Conservation (phyloP, 2,888 invertebrate genomes). For the Acleris emargana region DNA sequence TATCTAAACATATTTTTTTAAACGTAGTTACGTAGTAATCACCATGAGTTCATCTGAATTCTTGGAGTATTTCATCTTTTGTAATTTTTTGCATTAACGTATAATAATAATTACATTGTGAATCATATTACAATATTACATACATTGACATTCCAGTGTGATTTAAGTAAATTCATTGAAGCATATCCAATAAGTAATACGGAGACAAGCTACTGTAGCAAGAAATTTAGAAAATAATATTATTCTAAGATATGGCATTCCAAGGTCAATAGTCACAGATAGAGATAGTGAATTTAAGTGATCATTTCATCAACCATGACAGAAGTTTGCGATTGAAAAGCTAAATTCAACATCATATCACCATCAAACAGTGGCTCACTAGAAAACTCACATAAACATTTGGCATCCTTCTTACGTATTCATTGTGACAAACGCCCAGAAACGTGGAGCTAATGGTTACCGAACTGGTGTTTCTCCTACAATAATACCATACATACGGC, state of each 20-base stretch:
- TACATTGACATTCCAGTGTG: not conserved
- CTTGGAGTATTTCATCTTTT: too few relatives aligned
- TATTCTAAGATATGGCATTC: not conserved
- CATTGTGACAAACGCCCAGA: not conserved
- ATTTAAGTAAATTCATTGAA: not conserved
- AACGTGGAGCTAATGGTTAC: not conserved
- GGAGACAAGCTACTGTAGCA: not conserved
- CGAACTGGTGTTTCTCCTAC: not conserved
- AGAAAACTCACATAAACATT: not conserved
- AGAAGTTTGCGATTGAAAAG: conserved; percentile 2
- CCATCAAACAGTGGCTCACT: conserved; percentile 1
- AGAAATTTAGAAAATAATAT: not conserved
- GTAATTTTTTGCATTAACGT: too few relatives aligned
- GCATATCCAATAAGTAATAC: not conserved
- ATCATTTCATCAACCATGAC: not conserved
- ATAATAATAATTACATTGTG: not conserved
- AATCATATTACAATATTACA: too few relatives aligned
- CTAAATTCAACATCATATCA: conserved; percentile 1
- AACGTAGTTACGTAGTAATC: too few relatives aligned
- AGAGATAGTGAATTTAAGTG: conserved; percentile 8
- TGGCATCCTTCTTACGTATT: not conserved
- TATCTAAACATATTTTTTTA: too few relatives aligned
- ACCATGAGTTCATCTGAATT: too few relatives aligned
- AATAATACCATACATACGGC: not conserved
- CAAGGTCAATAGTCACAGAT: conserved; percentile 1